These are phyloP conservation scores for Falco concolor DNA, from an alignment of 2,797 vertebrate species.

Conservation along the genomic window DNA sequence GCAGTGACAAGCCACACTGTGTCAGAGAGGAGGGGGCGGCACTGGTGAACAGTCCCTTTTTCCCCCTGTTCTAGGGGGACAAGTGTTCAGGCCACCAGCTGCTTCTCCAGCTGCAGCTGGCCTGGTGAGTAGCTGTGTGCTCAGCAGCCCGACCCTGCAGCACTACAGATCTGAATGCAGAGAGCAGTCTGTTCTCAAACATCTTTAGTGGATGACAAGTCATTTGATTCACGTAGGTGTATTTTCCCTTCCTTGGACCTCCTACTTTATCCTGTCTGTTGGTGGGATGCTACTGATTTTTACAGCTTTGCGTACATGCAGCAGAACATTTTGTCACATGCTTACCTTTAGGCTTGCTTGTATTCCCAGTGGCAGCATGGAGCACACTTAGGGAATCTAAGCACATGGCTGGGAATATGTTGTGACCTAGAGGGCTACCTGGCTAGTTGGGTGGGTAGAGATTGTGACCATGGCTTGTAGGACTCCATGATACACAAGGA, in stretches of 20 bases:
- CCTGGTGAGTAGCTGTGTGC: background rate
- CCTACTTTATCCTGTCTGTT: background rate
- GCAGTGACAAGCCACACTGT: rapidly evolving
- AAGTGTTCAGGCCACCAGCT: background rate
- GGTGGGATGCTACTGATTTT: background rate
- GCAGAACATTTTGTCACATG: background rate
- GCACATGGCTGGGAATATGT: background rate
- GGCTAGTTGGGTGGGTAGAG: background rate
- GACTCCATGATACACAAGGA: background rate
- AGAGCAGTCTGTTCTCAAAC: background rate
- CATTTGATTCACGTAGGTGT: background rate
- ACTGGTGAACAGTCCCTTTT: background rate
- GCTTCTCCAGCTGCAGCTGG: background rate
- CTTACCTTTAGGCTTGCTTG: background rate
- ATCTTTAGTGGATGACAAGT: background rate
- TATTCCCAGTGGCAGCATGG: background rate
- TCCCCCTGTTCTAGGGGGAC: background rate
- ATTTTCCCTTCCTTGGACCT: background rate
- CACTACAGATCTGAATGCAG: background rate
- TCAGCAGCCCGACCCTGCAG: background rate
- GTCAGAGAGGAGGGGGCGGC: background rate
- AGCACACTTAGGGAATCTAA: background rate
- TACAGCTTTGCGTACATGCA: background rate
- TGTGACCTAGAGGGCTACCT: background rate
- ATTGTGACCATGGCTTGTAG: background rate